Percentiles rank a stretch among this genome's conserved stretches.
These are phyloP conservation scores for Xylophagus ater DNA, from an alignment of 2,888 invertebrate species.

Conservation along the genomic window DNA sequence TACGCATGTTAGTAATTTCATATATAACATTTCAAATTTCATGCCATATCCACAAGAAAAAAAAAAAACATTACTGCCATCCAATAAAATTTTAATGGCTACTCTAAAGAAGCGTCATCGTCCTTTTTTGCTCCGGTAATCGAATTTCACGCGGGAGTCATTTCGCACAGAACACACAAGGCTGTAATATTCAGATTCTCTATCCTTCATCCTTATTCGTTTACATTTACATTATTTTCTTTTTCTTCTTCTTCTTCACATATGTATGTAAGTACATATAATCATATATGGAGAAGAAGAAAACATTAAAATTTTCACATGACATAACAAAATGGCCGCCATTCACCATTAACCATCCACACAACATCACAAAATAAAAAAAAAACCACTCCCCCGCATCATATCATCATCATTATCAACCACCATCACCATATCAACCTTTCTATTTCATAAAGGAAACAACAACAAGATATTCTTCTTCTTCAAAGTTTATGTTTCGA, in stretches of 20 bases:
- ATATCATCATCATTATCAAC: not conserved
- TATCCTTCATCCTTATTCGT: not conserved
- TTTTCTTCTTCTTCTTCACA: not conserved
- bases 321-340: conserved; percentile 24
- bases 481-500: too few species aligned
- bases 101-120: conserved; percentile 13
- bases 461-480: conserved; percentile 2
- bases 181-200: not conserved
- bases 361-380: too few species aligned
- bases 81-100: conserved; percentile 24
- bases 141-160: conserved; percentile 12
- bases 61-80: conserved; percentile 22
- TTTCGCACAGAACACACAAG: conserved; percentile 9
- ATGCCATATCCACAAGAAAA: not conserved
- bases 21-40: too few species aligned
- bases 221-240: too few species aligned
- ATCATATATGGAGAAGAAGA: too few species aligned
- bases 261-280: conserved; percentile 7
- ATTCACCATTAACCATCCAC: conserved; percentile 22
- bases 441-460: not conserved
- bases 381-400: conserved; percentile 16
- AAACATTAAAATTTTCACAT: conserved; percentile 19
- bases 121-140: conserved; percentile 11
- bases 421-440: conserved; percentile 2
- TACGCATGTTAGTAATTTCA: too few species aligned